Evolutionary conservation across 2,113 vertebrate species (phyloP), one percentile per base, ranked within the genome.

Genomic region (Arizona elegans): DNA sequence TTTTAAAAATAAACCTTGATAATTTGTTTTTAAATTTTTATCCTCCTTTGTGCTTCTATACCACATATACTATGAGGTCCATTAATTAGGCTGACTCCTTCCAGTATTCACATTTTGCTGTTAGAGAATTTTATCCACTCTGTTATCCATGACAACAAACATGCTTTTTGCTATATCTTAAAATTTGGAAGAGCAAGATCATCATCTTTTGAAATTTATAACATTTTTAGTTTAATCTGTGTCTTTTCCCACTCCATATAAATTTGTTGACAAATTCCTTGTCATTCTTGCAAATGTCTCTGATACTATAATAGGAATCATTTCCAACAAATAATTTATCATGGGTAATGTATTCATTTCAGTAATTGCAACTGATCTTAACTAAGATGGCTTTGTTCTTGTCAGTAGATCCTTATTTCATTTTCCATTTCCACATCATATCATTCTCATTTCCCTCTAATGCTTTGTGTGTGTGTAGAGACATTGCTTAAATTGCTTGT

Each of bases 401-500:
- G 92, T 43, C 92, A 47, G 19, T 38, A 23, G 15, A 93, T 92
- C 0, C 1, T 50, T 43, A 10, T 29, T 91, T 91, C 87, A 55
- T 88, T 93, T 94, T 95, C 88, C 87, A 93, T 95, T 95, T 93
- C 92, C 92, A 56, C 59, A 26, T 53, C 24, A 94, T 94, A 93
- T 90, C 91, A 92, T 47, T 91, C 29, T 93, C 2, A 50, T 95
- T 95, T 94, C 90, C 87, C 58, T 95, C 92, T 81, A 89, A n/a
- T 87, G 54, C 93, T 94, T 94, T 96, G 95, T 96, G 96, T 96
- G 90, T 91, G 90, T 91, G 54, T 90, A 92, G 92, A 50, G 94
- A 53, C 93, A 96, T 96, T 94, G 92, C 92, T 91, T 29, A 0
- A 6, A 26, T 87, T 88, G 29, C 65, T 96, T 95, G 94, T 86